Percentiles rank a stretch among this genome's conserved stretches.
Evolutionary conservation across 2,113 vertebrate species (phyloP).

Genomic region (Siphamia tubifer): DNA sequence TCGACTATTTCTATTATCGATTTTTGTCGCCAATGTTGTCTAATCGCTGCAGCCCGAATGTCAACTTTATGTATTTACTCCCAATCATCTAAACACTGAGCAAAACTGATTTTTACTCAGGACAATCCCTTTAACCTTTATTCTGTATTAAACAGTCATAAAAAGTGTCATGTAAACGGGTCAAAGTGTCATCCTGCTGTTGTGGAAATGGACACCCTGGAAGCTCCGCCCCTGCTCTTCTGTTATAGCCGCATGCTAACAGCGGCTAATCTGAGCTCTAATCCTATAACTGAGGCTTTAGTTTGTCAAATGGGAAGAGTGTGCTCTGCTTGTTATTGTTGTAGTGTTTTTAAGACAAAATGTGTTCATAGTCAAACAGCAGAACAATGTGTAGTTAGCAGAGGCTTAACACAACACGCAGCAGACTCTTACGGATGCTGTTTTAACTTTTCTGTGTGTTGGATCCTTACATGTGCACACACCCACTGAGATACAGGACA

Average conservation of each 20-base stretch:
- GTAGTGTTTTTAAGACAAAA: conserved; percentile 43
- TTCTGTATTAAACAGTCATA: no score
- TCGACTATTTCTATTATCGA: no score
- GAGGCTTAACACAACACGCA: conserved; percentile 45
- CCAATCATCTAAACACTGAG: no score
- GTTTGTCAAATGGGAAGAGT: conserved; percentile 80
- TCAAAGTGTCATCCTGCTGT: no score
- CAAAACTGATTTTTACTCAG: no score
- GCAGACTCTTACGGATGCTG: conserved; percentile 19
- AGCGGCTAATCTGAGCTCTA: conserved; percentile 42
- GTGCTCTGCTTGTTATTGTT: conserved; percentile 44
- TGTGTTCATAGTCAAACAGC: conserved; percentile 58
- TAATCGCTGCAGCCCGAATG: no score
- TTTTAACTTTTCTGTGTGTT: conserved; percentile 19
- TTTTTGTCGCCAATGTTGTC: no score
- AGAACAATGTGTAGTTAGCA: conserved; percentile 65
- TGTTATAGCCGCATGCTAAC: conserved; percentile 43
- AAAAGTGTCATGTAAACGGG: no score
- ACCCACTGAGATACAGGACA: neutral
- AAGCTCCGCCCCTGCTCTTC: no score
- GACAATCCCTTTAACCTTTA: no score
- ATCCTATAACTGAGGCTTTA: conserved; percentile 36
- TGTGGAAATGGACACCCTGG: no score
- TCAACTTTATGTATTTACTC: no score
- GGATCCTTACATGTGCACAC: neutral